phyloP scores from a whole-genome alignment of 2,113 vertebrate species.

The Pimephales promelas region DNA sequence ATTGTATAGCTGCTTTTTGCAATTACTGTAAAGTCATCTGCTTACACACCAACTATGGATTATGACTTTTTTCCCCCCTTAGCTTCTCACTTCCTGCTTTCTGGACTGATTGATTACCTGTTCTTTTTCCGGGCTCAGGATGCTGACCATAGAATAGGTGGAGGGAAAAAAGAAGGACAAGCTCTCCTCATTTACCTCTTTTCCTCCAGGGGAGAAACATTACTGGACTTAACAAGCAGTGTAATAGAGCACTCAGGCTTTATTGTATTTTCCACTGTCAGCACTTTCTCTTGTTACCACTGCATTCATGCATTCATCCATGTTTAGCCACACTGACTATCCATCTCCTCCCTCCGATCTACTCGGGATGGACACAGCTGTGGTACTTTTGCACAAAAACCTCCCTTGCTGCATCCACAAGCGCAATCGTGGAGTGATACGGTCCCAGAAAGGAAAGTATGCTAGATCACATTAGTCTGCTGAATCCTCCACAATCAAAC shows the following conservation, averaged over 20 bases:
- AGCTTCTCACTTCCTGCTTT: conserved; percentile 38
- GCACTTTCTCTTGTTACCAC: conserved; percentile 51
- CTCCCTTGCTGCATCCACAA: neutral
- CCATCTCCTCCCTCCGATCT: conserved; percentile 6
- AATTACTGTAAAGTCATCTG: neutral
- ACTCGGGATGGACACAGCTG: neutral
- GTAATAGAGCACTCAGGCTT: conserved; percentile 48
- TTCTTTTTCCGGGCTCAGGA: conserved; percentile 19
- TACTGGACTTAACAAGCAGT: conserved; percentile 52
- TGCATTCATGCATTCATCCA: conserved; percentile 33
- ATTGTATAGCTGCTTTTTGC: neutral
- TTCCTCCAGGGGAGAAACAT: conserved; percentile 52
- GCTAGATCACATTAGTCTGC: neutral
- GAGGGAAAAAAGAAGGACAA: conserved; percentile 39
- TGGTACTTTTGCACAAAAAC: neutral
- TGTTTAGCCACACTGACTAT: conserved; percentile 29
- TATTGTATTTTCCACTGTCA: conserved; percentile 55
- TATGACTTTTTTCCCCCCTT: neutral
- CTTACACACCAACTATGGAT: conserved; percentile 5
- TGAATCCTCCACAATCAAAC: neutral
- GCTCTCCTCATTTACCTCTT: conserved; percentile 39
- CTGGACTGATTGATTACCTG: conserved; percentile 32
- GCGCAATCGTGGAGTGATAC: neutral
- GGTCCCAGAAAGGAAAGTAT: neutral
- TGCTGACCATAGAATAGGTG: neutral